Conservation (phyloP, 2,888 invertebrate genomes). For the Diaprepes abbreviatus region DNA sequence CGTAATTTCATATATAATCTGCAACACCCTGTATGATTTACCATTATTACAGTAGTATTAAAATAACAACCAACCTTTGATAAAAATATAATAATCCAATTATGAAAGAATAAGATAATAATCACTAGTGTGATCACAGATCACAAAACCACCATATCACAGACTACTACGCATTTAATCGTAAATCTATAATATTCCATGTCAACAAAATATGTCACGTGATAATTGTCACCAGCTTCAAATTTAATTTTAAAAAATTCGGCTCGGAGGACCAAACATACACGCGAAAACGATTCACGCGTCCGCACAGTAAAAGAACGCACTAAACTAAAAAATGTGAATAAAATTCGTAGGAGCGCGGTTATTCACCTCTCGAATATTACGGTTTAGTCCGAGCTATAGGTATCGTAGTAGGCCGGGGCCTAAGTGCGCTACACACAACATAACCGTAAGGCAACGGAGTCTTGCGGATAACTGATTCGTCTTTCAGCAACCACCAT, state of each 20-base stretch:
- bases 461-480: constrained; percentile 63
- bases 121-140: constrained; percentile 47
- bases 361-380: constrained; percentile 47
- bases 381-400: constrained; percentile 33
- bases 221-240: background rate
- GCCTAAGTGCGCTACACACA: constrained; percentile 28
- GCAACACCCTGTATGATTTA: constrained; percentile 3
- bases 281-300: background rate
- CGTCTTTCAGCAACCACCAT: constrained; percentile 52
- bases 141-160: constrained; percentile 55
- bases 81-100: constrained; percentile 41
- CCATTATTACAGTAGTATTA: background rate
- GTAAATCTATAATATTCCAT: constrained; percentile 63
- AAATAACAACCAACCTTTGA: constrained; percentile 29
- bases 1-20: background rate
- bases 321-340: constrained; percentile 18
- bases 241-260: background rate
- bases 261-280: background rate
- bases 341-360: constrained; percentile 40
- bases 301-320: constrained; percentile 7
- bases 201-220: constrained; percentile 6
- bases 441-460: constrained; percentile 56
- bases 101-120: constrained; percentile 10
- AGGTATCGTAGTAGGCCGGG: constrained; percentile 33
- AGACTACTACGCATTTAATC: constrained; percentile 62